These are phyloP conservation scores for Acrocyrtus sp. DNA, from an alignment of 2,888 invertebrate genomes.

Conservation along the genomic window DNA sequence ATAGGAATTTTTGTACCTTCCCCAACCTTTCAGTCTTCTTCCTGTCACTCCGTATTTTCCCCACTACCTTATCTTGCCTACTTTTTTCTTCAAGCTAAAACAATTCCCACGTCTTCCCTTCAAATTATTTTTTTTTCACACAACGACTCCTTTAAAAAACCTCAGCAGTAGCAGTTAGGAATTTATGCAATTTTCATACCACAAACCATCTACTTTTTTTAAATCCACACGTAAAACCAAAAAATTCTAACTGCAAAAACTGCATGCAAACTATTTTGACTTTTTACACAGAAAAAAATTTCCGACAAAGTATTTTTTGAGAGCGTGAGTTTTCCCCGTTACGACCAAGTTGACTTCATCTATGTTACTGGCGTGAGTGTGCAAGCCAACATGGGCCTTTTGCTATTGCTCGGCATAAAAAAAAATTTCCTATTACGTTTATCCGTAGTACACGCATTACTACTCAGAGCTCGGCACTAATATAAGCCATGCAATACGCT, in stretches of 20 bases:
- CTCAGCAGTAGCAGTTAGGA: neutral
- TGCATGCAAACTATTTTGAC: no score
- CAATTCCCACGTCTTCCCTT: no score
- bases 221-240: neutral
- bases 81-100: no score
- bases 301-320: neutral
- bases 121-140: no score
- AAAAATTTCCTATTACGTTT: no score
- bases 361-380: conserved; percentile 24
- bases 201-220: neutral
- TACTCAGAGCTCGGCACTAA: no score
- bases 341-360: conserved; percentile 13
- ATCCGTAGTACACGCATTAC: no score
- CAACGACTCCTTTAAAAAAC: no score
- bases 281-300: neutral
- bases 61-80: no score
- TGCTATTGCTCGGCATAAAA: neutral
- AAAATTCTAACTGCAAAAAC: neutral
- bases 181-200: neutral
- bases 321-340: neutral
- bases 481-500: neutral
- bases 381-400: neutral
- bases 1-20: no score
- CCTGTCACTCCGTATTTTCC: no score
- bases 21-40: no score